Evolutionary conservation across 2,888 invertebrate genomes (phyloP), one percentile per base, ranked within the genome.

Genomic region (Colostygia pectinataria): DNA sequence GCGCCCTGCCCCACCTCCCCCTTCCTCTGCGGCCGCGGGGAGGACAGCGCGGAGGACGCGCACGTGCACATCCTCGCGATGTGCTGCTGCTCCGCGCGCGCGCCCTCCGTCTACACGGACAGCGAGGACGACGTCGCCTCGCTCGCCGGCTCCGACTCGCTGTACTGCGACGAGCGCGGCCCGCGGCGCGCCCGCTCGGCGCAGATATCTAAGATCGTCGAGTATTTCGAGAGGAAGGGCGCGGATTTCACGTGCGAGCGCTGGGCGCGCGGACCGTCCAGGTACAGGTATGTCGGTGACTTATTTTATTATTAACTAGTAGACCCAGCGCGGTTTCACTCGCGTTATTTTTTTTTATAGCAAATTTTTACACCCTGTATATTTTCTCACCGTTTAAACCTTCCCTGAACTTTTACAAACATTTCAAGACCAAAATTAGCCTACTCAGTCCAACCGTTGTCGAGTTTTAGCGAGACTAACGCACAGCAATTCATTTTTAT

Each of bases 101-200:
- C 63, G 34, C 63, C 43, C 43, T 96, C 96, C 59, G 95, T 96
- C 46, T 96, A 95, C 86, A 96, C 96, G 1, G 96, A 96, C 79
- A 96, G 96, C 71, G 95, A 95, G 31, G 96, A 96, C 77, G 96
- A 96, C 80, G 94, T 96, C 40, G 95, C 95, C 25, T 95, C 95
- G 70, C 89, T 96, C 43, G 94, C 94, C 0, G 95, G 95, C 49
- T 95, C 95, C 0, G 96, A 96, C 77, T 92, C 92, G 8, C 78
- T 94, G 68, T 92, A 92, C 69, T 92, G 93, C 92, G 95, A 94
- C 68, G 94, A 94, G 55, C 87, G 93, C 12, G 66, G 83, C 24
- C 92, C 92, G 31, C 90, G 93, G 15, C 91, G 91, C 63, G 85
- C 92, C 64, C 80, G 94, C 63, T 92, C 93, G 58, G 91, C 93